These are phyloP conservation scores for Nothocercus julius DNA, from an alignment of 2,113 vertebrate species.

Conservation along the genomic window DNA sequence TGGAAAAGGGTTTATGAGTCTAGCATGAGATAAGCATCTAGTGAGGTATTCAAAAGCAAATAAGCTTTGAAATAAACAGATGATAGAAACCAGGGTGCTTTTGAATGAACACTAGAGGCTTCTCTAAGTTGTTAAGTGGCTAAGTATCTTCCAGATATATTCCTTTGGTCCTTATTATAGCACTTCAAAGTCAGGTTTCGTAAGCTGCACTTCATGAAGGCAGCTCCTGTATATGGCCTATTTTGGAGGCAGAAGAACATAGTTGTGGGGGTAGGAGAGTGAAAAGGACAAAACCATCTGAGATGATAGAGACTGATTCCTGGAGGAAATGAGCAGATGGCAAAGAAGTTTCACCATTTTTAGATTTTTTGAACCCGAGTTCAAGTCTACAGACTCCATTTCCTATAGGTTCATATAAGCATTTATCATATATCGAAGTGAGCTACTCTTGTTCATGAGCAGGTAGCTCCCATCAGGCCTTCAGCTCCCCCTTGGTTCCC, in stretches of 20 bases:
- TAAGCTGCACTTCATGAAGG: neutral
- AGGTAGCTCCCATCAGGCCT: neutral
- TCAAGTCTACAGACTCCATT: neutral
- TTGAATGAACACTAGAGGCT: neutral
- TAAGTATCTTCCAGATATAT: neutral
- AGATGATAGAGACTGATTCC: neutral
- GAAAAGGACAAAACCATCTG: neutral
- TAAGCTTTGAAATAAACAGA: neutral
- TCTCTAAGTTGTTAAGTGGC: neutral
- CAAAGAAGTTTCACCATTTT: accelerated
- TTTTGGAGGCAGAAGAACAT: neutral
- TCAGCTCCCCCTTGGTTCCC: neutral
- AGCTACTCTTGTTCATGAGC: neutral
- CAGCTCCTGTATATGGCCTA: neutral
- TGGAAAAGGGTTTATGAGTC: neutral
- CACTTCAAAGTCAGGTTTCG: neutral
- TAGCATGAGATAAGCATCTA: neutral
- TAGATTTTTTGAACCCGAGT: neutral
- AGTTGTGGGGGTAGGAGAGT: accelerated
- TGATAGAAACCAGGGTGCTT: neutral
- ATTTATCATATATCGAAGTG: neutral
- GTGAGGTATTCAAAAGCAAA: neutral
- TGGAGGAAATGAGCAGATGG: neutral
- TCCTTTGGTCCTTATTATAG: neutral
- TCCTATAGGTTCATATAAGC: neutral